Conservation (phyloP, 64 coral and sea anemone genomes). For the Pocillopora damicornis region DNA sequence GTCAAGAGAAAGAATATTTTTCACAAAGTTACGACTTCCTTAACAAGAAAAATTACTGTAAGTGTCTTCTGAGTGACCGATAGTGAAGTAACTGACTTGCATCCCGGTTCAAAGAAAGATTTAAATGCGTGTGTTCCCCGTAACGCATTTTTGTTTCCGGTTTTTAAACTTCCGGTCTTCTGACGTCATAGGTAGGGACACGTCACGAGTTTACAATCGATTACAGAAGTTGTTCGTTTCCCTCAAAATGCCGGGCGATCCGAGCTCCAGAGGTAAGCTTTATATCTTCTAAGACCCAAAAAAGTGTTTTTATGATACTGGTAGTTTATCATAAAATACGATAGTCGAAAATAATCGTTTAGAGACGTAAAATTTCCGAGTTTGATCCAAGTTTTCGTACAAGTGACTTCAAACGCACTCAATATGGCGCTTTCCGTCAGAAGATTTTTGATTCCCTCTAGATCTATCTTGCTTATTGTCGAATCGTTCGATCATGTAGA, state of each 20-base stretch:
- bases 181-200: slow-evolving; percentile 64
- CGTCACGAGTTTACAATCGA: slow-evolving; percentile 61
- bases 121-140: not conserved
- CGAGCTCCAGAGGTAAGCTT: slow-evolving; percentile 81
- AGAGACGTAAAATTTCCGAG: not conserved
- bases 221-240: slow-evolving; percentile 53
- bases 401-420: not conserved
- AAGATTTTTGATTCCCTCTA: not conserved
- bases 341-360: not conserved
- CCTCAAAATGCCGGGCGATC: slow-evolving; percentile 90
- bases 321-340: not conserved
- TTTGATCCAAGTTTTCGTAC: not conserved
- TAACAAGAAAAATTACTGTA: not conserved
- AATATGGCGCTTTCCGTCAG: slow-evolving; percentile 11
- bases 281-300: not conserved
- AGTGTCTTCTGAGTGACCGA: not conserved
- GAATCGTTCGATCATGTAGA: no score
- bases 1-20: not conserved
- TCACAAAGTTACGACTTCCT: not conserved
- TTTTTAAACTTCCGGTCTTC: slow-evolving; percentile 16
- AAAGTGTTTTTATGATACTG: not conserved
- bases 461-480: not conserved
- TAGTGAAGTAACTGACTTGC: not conserved
- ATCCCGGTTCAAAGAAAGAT: not conserved
- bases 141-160: not conserved